Evolutionary conservation across 2,888 invertebrate genomes (phyloP).

Genomic region (Caenorhabditis sp.): DNA sequence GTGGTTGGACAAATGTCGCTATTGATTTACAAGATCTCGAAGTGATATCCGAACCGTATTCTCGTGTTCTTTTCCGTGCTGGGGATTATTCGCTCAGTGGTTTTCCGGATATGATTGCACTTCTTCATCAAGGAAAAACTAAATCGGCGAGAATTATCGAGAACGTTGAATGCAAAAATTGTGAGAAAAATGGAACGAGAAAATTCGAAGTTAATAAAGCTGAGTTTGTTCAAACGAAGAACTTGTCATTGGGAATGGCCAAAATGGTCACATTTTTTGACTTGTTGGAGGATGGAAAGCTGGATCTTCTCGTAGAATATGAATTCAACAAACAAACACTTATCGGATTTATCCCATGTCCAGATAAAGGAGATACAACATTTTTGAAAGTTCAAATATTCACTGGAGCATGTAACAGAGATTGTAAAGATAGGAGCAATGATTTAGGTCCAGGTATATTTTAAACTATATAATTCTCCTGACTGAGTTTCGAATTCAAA

Average conservation of each 20-base stretch:
- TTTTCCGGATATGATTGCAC: conserved; percentile 64
- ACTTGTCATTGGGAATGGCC: conserved; percentile 37
- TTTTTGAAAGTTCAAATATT: conserved; percentile 70
- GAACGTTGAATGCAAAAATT: conserved; percentile 52
- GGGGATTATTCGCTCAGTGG: conserved; percentile 68
- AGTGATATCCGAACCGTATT: conserved; percentile 26
- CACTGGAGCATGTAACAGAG: conserved; percentile 52
- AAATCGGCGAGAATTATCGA: conserved; percentile 48
- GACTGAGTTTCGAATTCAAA: neutral
- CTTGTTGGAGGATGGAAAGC: conserved; percentile 66
- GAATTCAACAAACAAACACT: conserved; percentile 18
- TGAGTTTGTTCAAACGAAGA: conserved; percentile 42
- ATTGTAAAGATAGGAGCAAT: conserved; percentile 34
- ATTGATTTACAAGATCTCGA: conserved; percentile 45
- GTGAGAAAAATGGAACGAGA: conserved; percentile 51
- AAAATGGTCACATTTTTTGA: conserved; percentile 50
- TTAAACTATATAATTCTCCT: neutral
- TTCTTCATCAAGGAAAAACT: conserved; percentile 13
- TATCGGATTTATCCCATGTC: conserved; percentile 43
- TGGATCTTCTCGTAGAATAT: conserved; percentile 69
- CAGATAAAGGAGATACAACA: conserved; percentile 69
- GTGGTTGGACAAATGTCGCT: conserved; percentile 43
- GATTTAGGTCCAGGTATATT: conserved; percentile 14
- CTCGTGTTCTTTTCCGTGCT: conserved; percentile 59
- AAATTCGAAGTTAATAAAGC: conserved; percentile 48